Percentiles rank a stretch among this genome's conserved stretches.
Evolutionary conservation across 2,888 invertebrate genomes (phyloP).

Genomic region (Plagodis pulveraria): DNA sequence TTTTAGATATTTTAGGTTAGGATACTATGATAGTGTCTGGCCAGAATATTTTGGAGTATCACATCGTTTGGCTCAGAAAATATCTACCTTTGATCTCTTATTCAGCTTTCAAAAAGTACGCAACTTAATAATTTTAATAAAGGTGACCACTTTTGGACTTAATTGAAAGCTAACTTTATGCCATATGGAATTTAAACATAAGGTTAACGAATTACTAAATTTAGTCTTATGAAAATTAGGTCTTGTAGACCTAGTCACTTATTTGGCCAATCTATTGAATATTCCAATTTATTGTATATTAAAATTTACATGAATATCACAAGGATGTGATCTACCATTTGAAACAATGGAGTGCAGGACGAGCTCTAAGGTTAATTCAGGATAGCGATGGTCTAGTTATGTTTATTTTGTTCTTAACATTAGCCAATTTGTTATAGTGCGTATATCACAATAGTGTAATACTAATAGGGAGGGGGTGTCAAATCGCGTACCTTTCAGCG

Average conservation of each 20-base stretch:
- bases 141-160: constrained; percentile 80
- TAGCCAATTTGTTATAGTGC: constrained; percentile 84
- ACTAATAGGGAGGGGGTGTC: constrained; percentile 83
- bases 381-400: constrained; percentile 85
- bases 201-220: constrained; percentile 85
- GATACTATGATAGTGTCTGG: constrained; percentile 85
- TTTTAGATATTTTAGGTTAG: constrained; percentile 84
- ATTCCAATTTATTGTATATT: constrained; percentile 84
- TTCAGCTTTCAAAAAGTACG: constrained; percentile 84
- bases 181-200: constrained; percentile 85
- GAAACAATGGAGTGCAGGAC: constrained; percentile 83
- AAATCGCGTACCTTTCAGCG: constrained; percentile 79
- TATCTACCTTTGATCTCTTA: constrained; percentile 83
- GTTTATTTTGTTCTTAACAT: constrained; percentile 82
- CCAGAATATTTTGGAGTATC: constrained; percentile 84
- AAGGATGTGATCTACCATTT: constrained; percentile 71
- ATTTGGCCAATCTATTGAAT: constrained; percentile 84
- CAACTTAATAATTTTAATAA: constrained; percentile 81
- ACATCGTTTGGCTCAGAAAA: constrained; percentile 85
- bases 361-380: constrained; percentile 75
- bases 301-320: constrained; percentile 78
- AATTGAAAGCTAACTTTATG: constrained; percentile 84
- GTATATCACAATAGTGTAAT: constrained; percentile 84
- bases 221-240: constrained; percentile 80
- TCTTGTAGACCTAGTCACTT: constrained; percentile 83